Percentiles rank a stretch among this genome's conserved stretches.
Conservation (phyloP, 2,888 invertebrate species). For the Julus scandinavius region DNA sequence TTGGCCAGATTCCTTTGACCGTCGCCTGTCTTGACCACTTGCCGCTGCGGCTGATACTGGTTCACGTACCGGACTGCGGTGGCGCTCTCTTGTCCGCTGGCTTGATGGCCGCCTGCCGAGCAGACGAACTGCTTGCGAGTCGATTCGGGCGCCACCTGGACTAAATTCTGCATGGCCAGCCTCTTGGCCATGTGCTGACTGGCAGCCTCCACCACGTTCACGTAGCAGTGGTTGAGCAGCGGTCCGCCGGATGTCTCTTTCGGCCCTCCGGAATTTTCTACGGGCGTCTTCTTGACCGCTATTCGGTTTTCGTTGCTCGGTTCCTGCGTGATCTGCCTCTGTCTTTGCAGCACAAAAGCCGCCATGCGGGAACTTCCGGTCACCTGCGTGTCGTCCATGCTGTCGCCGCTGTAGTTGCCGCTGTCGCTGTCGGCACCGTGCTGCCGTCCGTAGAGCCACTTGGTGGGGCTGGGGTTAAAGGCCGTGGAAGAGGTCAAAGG, state of each 20-base stretch:
- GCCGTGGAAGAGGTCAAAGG: neutral
- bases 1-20: conserved; percentile 6
- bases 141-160: neutral
- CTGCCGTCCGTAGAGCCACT: neutral
- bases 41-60: neutral
- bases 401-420: conserved; percentile 55
- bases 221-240: conserved; percentile 8
- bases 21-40: neutral
- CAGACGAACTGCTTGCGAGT: neutral
- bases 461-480: neutral
- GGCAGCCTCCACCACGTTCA: conserved; percentile 26
- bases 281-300: neutral
- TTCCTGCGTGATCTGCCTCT: neutral
- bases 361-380: neutral
- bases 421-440: conserved; percentile 53
- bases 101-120: too few relatives aligned
- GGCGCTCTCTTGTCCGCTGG: neutral
- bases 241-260: too few relatives aligned
- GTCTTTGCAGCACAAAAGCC: conserved; percentile 47
- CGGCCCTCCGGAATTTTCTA: too few relatives aligned
- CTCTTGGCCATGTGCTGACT: neutral
- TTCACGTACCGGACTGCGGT: neutral
- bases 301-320: neutral
- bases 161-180: neutral
- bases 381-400: conserved; percentile 49